Base-by-base conservation (phyloP, 2,888 invertebrate species). In the Anoncus sp. region DNA sequence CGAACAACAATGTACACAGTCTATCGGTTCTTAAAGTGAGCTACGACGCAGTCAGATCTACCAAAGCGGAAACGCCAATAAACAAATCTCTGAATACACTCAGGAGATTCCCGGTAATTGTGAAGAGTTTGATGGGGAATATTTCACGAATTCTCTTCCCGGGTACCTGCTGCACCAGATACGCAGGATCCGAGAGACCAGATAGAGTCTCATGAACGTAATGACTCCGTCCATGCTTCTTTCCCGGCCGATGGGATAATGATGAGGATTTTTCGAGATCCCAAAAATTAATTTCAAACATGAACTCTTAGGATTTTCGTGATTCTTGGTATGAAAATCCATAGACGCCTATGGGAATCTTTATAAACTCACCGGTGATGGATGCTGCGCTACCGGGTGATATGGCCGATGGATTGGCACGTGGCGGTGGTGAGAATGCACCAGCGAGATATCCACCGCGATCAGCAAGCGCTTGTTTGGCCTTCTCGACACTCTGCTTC, bases 401-500 rank as follows among this genome's bases (percentile, higher is more conserved):
- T 79, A 91, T 88, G 71, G 88, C 85, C 65, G 90, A 88, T 75
- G 90, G 85, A 83, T 89, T 91, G 66, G 88, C 87, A 66, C 91
- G 88, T 57, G 91, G 90, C n/a, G 91, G 90, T 43, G 91, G 90
- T 45, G 91, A 90, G 72, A 91, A 91, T 70, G 91, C 91, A 18
- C 91, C 91, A 35, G 91, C 89, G 7, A 91, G 84, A 73, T 91
- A 91, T 24, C 90, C 89, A 6, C 90, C 90, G 22, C 91, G 86
- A 75, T 91, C 90, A 59, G 89, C 91, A 53, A 97, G 92, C 0
- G 97, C 97, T 0, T 97, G 97, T 89, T 97, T 97, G 51, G 97
- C 97, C 89, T 97, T 97, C 89, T 97, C 97, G 51, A 97, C 97
- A 87, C 97, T 97, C 90, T 97, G 97, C 87, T 97, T 97, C 79